phyloP scores from a whole-genome alignment of 2,888 invertebrate genomes.

The Carabus problematicus region DNA sequence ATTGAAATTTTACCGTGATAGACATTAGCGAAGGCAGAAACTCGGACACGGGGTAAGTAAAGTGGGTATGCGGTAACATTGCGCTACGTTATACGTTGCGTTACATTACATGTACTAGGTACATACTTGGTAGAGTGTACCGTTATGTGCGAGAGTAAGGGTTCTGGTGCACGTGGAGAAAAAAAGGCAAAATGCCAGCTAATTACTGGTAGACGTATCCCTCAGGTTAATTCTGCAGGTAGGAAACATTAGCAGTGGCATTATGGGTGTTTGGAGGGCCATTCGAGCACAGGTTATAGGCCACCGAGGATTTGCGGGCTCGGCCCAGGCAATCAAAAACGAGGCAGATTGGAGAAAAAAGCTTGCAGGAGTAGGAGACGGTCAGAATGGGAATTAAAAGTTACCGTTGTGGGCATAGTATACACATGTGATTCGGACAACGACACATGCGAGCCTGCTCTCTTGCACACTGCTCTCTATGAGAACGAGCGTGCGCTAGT shows the following conservation, averaged over 20 bases:
- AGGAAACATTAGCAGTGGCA: constrained; percentile 69
- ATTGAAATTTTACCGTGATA: constrained; percentile 11
- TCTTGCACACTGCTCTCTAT: no score
- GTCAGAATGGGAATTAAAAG: constrained; percentile 55
- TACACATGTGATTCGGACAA: constrained; percentile 40
- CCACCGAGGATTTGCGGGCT: constrained; percentile 66
- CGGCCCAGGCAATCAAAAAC: constrained; percentile 69
- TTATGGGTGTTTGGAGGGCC: constrained; percentile 75
- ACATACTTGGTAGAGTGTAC: constrained; percentile 6
- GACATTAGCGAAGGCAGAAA: neutral
- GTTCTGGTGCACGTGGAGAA: constrained; percentile 26
- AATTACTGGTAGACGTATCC: constrained; percentile 65
- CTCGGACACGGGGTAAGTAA: neutral
- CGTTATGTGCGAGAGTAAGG: constrained; percentile 12
- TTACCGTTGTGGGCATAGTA: constrained; percentile 50
- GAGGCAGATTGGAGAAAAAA: constrained; percentile 56
- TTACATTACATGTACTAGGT: constrained; percentile 18
- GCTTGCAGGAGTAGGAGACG: constrained; percentile 52
- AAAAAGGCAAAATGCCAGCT: constrained; percentile 58
- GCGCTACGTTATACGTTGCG: constrained; percentile 13
- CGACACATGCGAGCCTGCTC: constrained; percentile 25
- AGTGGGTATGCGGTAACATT: neutral
- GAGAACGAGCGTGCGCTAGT: neutral
- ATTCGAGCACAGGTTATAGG: constrained; percentile 71
- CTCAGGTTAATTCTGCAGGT: constrained; percentile 58